Evolutionary conservation across 2,113 vertebrate species (phyloP).

Genomic region (Proteles cristata): DNA sequence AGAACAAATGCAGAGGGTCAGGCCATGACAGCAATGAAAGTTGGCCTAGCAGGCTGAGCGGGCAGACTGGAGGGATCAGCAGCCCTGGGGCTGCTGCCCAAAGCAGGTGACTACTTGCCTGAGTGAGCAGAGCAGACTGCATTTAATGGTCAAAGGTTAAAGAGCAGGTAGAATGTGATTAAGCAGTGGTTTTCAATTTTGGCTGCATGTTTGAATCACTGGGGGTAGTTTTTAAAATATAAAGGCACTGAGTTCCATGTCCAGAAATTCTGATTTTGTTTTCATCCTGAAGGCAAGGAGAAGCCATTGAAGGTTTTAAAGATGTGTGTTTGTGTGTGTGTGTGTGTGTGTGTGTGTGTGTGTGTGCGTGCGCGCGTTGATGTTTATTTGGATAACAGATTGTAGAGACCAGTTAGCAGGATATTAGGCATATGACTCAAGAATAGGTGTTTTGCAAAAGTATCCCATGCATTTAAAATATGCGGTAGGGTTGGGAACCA

Average conservation of each 20-base stretch:
- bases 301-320: conserved; percentile 12
- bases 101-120: neutral
- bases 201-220: neutral
- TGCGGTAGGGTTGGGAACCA: neutral
- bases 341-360: neutral
- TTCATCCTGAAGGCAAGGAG: conserved; percentile 37
- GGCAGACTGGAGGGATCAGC: neutral
- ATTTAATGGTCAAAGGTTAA: neutral
- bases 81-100: neutral
- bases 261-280: conserved; percentile 36
- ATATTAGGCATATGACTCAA: neutral
- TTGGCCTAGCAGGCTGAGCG: neutral
- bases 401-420: neutral
- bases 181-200: neutral
- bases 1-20: neutral
- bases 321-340: neutral
- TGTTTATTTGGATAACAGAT: neutral
- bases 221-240: neutral
- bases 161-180: neutral
- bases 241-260: neutral
- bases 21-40: neutral
- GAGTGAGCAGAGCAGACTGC: neutral
- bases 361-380: neutral
- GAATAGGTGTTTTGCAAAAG: conserved; percentile 51
- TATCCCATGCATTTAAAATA: conserved; percentile 55